phyloP scores from a whole-genome alignment of 2,888 invertebrate species.

The Rhagonycha fulva region DNA sequence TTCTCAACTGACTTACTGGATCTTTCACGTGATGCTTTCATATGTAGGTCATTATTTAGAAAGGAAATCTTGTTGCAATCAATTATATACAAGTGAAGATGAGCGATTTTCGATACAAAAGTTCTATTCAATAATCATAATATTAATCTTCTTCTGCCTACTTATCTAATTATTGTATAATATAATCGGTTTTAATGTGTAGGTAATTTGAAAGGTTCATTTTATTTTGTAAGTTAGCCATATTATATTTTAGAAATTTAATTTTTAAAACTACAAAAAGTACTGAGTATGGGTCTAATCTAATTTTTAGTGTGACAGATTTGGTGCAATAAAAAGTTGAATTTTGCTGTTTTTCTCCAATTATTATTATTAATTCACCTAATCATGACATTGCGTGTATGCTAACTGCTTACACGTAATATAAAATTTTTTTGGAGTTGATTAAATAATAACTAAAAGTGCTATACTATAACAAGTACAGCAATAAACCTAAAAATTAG shows the following conservation, averaged over 20 bases:
- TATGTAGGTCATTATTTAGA: constrained; percentile 20
- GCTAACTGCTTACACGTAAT: not conserved
- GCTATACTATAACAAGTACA: not conserved
- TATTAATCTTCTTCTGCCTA: not conserved
- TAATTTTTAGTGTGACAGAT: not conserved
- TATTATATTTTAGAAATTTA: not conserved
- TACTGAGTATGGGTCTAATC: not conserved
- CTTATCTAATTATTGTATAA: not conserved
- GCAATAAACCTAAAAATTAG: not conserved
- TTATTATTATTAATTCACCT: not conserved
- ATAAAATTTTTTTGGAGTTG: not conserved
- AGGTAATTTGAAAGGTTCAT: not conserved
- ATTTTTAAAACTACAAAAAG: not conserved
- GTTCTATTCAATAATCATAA: not conserved
- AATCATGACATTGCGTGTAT: not conserved
- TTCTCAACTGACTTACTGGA: constrained; percentile 10
- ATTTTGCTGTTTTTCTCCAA: not conserved
- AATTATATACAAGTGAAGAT: not conserved
- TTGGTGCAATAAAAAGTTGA: not conserved
- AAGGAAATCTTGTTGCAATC: constrained; percentile 15
- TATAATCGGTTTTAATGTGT: not conserved
- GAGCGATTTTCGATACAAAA: not conserved
- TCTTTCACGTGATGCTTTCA: constrained; percentile 15
- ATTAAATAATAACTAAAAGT: not conserved
- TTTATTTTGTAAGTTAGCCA: not conserved